These are phyloP conservation scores for Phrynocephalus forsythii DNA, from an alignment of 2,797 vertebrate species.

Conservation along the genomic window DNA sequence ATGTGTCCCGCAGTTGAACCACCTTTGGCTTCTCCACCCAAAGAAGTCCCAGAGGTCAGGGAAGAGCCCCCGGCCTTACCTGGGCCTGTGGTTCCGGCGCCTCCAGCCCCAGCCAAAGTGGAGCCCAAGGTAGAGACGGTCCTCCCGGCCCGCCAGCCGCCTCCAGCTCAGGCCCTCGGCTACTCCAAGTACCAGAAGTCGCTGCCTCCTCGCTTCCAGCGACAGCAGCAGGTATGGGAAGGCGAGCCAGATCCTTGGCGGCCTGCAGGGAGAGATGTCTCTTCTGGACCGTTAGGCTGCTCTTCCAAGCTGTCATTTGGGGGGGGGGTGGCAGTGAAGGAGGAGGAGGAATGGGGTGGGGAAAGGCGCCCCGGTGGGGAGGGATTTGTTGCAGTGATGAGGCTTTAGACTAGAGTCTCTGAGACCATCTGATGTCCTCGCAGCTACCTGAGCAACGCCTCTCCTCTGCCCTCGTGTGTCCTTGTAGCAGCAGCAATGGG, in stretches of 20 bases:
- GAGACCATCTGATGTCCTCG: background rate
- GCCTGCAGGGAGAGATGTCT: no score
- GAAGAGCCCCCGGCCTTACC: conserved; percentile 72
- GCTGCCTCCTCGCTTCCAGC: conserved; percentile 92
- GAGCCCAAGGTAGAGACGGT: conserved; percentile 82
- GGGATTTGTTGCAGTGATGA: background rate
- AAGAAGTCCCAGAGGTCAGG: conserved; percentile 64
- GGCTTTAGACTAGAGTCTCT: conserved; percentile 7
- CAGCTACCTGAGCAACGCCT: background rate
- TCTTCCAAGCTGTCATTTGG: no score
- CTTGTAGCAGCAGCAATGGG: no score
- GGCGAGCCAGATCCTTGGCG: no score
- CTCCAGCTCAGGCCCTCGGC: conserved; percentile 79
- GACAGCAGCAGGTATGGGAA: conserved; percentile 89
- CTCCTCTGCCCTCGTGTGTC: background rate
- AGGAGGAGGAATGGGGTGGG: no score
- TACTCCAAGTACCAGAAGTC: conserved; percentile 97
- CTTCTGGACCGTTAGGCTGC: no score
- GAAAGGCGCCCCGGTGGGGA: no score
- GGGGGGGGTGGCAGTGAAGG: no score
- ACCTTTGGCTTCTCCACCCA: conserved; percentile 65
- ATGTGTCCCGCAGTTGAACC: conserved; percentile 68
- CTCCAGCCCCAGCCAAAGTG: conserved; percentile 57
- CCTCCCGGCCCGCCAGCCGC: conserved; percentile 78
- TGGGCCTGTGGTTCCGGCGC: conserved; percentile 57